phyloP scores from a whole-genome alignment of 2,888 invertebrate species.

The Mellilla xanthometata region DNA sequence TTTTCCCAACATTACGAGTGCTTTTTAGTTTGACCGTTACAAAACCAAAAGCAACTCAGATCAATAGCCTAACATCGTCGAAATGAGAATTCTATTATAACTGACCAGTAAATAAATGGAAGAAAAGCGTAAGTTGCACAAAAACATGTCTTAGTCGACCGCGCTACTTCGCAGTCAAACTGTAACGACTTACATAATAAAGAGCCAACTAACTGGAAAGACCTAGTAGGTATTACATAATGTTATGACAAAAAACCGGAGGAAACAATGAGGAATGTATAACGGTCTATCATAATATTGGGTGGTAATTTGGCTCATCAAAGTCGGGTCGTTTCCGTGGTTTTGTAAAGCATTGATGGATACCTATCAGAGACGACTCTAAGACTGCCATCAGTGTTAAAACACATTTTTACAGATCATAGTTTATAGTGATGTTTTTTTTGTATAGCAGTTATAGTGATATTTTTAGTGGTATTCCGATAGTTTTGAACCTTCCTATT shows the following conservation, averaged over 20 bases:
- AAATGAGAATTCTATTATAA: background rate
- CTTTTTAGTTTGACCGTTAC: too few relatives aligned
- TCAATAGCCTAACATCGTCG: too few relatives aligned
- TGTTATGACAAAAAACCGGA: conserved; percentile 19
- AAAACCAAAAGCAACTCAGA: too few relatives aligned
- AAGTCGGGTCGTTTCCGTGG: background rate
- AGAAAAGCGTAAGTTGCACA: conserved; percentile 23
- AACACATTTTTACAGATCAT: too few relatives aligned
- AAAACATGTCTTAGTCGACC: conserved; percentile 10
- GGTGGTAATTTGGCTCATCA: background rate
- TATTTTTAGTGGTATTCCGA: too few relatives aligned
- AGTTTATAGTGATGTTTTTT: too few relatives aligned
- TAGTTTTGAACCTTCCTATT: too few relatives aligned
- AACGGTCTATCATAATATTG: conserved; percentile 9
- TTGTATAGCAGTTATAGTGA: too few relatives aligned
- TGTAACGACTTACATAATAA: conserved; percentile 26
- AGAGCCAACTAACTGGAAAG: conserved; percentile 29
- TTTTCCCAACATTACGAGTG: too few relatives aligned
- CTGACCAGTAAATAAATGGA: background rate
- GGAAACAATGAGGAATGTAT: conserved; percentile 13
- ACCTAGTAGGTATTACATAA: conserved; percentile 25
- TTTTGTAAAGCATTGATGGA: too few relatives aligned
- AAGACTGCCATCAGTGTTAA: too few relatives aligned
- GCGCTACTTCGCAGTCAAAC: conserved; percentile 11
- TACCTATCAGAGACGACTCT: too few relatives aligned